phyloP scores from a whole-genome alignment of 2,888 invertebrate species.

The Hypsopygia costalis region DNA sequence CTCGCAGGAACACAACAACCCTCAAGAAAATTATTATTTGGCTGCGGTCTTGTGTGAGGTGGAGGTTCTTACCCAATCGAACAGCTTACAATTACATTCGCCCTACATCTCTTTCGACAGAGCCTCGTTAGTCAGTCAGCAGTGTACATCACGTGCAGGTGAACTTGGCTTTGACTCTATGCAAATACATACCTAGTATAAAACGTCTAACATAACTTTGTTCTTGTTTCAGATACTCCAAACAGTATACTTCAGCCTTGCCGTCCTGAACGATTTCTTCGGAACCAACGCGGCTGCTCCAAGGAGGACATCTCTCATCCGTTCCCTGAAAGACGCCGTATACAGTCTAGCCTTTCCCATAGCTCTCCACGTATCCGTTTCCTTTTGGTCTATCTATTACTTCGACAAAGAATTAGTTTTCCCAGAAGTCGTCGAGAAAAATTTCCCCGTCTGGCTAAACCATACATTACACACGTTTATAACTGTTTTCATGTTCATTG shows the following conservation, averaged over 20 bases:
- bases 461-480: conserved; percentile 93
- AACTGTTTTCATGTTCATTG: conserved; percentile 86
- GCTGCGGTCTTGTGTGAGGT: too few relatives aligned
- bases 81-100: too few relatives aligned
- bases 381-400: conserved; percentile 92
- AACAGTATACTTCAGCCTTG: conserved; percentile 86
- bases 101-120: too few relatives aligned
- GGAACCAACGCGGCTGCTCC: conserved; percentile 84
- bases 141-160: too few relatives aligned
- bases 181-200: too few relatives aligned
- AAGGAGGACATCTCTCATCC: conserved; percentile 81
- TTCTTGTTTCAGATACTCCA: conserved; percentile 83
- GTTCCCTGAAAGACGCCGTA: conserved; percentile 83
- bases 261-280: conserved; percentile 86
- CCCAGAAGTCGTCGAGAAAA: conserved; percentile 88
- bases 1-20: too few relatives aligned
- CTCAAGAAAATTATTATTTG: too few relatives aligned
- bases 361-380: conserved; percentile 89
- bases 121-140: too few relatives aligned
- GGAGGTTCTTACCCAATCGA: too few relatives aligned
- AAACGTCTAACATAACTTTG: too few relatives aligned
- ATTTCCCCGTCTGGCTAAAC: conserved; percentile 93
- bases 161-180: too few relatives aligned
- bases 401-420: conserved; percentile 94
- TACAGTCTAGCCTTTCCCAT: conserved; percentile 87